These are phyloP conservation scores for Homarus americanus DNA, from an alignment of 1,140 invertebrate species.

Conservation along the genomic window DNA sequence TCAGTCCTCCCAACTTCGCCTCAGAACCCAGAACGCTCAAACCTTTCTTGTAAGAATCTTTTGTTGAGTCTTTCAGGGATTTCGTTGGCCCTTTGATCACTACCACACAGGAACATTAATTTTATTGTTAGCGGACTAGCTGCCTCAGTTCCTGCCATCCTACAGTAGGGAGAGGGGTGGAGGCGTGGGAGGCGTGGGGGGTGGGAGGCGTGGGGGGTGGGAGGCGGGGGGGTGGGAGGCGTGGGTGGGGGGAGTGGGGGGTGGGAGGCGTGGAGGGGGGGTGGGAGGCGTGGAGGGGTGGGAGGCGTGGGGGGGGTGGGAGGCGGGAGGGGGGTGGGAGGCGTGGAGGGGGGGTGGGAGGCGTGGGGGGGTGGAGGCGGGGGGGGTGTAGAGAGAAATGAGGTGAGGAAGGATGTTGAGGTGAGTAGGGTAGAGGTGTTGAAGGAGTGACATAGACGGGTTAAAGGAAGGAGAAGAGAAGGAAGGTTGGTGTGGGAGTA, in stretches of 20 bases:
- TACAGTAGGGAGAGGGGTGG: neutral
- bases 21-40: neutral
- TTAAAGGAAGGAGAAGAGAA: neutral
- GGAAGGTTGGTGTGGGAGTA: neutral
- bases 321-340: too few species aligned
- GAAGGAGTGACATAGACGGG: too few species aligned
- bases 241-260: too few species aligned
- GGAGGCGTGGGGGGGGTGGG: too few species aligned
- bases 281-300: too few species aligned
- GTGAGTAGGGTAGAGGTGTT: too few species aligned
- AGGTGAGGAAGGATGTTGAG: too few species aligned
- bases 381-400: too few species aligned
- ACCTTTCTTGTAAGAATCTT: slow-evolving; percentile 35
- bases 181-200: neutral
- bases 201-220: neutral
- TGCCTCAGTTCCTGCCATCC: neutral
- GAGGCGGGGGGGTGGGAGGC: too few species aligned
- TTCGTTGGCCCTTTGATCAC: slow-evolving; percentile 38
- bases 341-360: too few species aligned
- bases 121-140: neutral
- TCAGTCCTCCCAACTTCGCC: slow-evolving; percentile 28
- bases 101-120: slow-evolving; percentile 19
- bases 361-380: too few species aligned
- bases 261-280: too few species aligned
- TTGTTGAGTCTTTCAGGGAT: slow-evolving; percentile 22